A percentile compares a stretch with the other conserved stretches of the same genome.
Evolutionary conservation across 2,113 vertebrate species (phyloP).

Genomic region (Gymnarchus niloticus): DNA sequence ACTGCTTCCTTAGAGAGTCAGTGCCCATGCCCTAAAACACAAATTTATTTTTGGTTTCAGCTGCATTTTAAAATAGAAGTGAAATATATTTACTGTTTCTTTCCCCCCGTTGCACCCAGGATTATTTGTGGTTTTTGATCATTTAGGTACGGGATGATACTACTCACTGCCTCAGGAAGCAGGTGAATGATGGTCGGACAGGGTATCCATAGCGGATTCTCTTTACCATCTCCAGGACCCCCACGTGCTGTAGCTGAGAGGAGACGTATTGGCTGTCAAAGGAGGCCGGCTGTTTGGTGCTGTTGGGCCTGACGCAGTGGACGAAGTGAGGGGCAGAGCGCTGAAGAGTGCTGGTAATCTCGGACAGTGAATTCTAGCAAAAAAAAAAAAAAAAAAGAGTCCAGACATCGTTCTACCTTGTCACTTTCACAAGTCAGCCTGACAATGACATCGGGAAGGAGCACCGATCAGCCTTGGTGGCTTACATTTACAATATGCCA

Average conservation of each 20-base stretch:
- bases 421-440: neutral
- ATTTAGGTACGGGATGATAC: neutral
- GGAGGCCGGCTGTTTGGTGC: constrained; percentile 61
- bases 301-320: constrained; percentile 85
- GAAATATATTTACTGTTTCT: too few relatives aligned
- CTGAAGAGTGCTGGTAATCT: constrained; percentile 78
- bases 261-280: constrained; percentile 87
- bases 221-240: constrained; percentile 88
- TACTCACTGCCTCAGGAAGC: constrained; percentile 80
- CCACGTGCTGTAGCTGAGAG: constrained; percentile 82
- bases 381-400: neutral
- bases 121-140: too few relatives aligned
- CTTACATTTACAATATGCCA: neutral
- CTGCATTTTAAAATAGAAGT: too few relatives aligned
- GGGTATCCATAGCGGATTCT: constrained; percentile 84
- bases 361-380: constrained; percentile 74
- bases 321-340: constrained; percentile 73
- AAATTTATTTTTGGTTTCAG: too few relatives aligned
- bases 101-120: too few relatives aligned
- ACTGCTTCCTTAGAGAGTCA: too few relatives aligned
- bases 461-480: neutral
- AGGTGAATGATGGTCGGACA: constrained; percentile 74
- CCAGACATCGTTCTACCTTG: neutral
- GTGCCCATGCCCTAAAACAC: too few relatives aligned
- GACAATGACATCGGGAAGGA: neutral